Evolutionary conservation across 1,140 invertebrate species (phyloP).

Genomic region (Zeugodacus cucurbitae): DNA sequence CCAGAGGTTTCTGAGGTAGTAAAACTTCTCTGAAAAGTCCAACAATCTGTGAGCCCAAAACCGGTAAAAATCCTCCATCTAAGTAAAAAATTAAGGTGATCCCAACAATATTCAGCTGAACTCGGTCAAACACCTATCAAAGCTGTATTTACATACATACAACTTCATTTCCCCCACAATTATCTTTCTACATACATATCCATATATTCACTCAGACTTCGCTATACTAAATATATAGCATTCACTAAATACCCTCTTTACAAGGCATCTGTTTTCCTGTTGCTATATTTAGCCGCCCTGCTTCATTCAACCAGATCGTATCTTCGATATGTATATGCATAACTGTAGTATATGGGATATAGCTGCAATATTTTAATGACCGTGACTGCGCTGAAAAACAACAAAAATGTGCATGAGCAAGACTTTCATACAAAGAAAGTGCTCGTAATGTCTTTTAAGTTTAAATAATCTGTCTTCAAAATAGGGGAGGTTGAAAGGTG

Average conservation of each 20-base stretch:
- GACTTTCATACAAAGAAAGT: not conserved
- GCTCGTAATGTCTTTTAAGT: not conserved
- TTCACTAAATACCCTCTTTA: not conserved
- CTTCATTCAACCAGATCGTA: not conserved
- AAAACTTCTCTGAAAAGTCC: too few relatives aligned
- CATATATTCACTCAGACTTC: not conserved
- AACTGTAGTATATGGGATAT: not conserved
- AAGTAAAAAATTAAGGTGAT: too few relatives aligned
- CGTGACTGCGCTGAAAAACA: not conserved
- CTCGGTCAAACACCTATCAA: too few relatives aligned
- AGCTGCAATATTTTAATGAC: slow-evolving; percentile 4
- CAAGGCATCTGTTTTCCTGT: not conserved
- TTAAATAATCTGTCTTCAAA: not conserved
- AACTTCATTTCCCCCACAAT: not conserved
- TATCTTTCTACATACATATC: not conserved
- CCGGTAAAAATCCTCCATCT: too few relatives aligned
- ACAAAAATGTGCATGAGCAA: not conserved
- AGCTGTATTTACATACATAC: too few relatives aligned
- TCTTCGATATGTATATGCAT: not conserved
- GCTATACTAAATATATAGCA: not conserved
- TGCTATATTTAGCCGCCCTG: slow-evolving; percentile 2
- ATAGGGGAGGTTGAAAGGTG: not conserved
- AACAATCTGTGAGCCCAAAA: too few relatives aligned
- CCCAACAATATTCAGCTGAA: too few relatives aligned
- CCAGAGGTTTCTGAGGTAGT: too few relatives aligned